These are phyloP conservation scores for Lepidurus packardi DNA, from an alignment of 1,140 invertebrate species.

Conservation along the genomic window DNA sequence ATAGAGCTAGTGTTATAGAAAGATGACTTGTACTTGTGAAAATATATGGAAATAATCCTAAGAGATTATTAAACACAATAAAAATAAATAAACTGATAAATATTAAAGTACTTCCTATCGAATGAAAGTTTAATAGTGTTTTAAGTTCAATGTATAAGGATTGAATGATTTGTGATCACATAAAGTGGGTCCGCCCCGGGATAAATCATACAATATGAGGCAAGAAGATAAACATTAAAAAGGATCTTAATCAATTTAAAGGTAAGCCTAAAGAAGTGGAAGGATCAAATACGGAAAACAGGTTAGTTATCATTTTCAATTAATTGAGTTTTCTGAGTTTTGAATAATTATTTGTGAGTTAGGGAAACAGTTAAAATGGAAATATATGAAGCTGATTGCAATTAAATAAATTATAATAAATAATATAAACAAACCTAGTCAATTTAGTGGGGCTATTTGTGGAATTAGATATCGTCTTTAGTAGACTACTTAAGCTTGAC, in stretches of 20 bases:
- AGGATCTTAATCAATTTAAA: slow-evolving; percentile 37
- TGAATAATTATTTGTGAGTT: slow-evolving; percentile 36
- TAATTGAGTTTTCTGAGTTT: slow-evolving; percentile 36
- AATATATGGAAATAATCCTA: slow-evolving; percentile 61
- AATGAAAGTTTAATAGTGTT: slow-evolving; percentile 35
- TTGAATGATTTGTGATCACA: background rate
- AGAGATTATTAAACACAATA: slow-evolving; percentile 55
- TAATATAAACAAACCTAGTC: slow-evolving; percentile 37
- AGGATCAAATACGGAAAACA: slow-evolving; percentile 43
- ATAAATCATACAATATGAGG: slow-evolving; percentile 33
- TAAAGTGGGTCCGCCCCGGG: slow-evolving; percentile 8
- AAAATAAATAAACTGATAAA: slow-evolving; percentile 48
- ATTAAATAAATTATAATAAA: slow-evolving; percentile 36
- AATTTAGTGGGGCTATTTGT: slow-evolving; percentile 41
- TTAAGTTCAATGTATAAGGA: slow-evolving; percentile 35
- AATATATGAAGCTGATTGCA: slow-evolving; percentile 35
- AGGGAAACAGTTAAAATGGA: slow-evolving; percentile 34
- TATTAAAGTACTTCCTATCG: slow-evolving; percentile 37
- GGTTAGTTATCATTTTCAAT: slow-evolving; percentile 42
- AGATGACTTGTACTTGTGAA: slow-evolving; percentile 58
- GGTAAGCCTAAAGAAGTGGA: slow-evolving; percentile 34
- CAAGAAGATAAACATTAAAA: slow-evolving; percentile 37
- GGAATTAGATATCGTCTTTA: slow-evolving; percentile 40
- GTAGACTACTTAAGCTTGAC: slow-evolving; percentile 40
- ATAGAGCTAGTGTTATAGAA: slow-evolving; percentile 50